Percentiles rank a stretch among this genome's conserved stretches.
These are phyloP conservation scores for Lasiurus borealis DNA, from an alignment of 2,113 vertebrate species.

Conservation along the genomic window DNA sequence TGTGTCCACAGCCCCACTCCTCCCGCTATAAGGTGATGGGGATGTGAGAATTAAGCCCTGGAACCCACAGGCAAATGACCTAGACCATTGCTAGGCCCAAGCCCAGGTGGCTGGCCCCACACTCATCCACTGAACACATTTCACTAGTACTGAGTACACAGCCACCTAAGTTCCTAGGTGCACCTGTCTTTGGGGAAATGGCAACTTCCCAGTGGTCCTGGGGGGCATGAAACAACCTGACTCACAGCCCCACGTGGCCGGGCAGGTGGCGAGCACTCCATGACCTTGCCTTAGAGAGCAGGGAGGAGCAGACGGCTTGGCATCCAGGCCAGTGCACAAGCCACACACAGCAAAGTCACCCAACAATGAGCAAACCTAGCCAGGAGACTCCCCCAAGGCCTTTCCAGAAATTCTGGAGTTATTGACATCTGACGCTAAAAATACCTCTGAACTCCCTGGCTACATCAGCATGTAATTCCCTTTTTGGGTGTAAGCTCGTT, in stretches of 20 bases:
- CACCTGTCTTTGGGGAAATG: not conserved
- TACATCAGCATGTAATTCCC: no score
- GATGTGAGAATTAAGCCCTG: not conserved
- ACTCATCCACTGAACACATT: not conserved
- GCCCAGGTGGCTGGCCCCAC: not conserved
- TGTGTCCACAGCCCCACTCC: not conserved
- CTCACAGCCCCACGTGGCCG: not conserved
- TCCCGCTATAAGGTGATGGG: accelerated
- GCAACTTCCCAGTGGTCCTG: not conserved
- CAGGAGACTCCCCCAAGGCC: not conserved
- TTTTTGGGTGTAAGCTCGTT: not conserved
- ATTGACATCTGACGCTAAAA: accelerated
- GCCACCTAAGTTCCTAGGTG: not conserved
- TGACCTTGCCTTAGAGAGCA: not conserved
- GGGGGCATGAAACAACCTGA: not conserved
- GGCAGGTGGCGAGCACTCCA: not conserved
- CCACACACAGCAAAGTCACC: accelerated
- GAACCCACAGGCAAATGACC: not conserved
- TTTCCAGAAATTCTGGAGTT: not conserved
- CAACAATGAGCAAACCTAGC: not conserved
- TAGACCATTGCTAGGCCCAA: no score
- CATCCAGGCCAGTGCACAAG: not conserved
- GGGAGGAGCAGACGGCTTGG: not conserved
- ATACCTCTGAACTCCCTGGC: not conserved
- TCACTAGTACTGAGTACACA: not conserved